These are phyloP conservation scores for Hyposmocoma kahamanoa DNA, from an alignment of 1,140 invertebrate species.

Conservation along the genomic window DNA sequence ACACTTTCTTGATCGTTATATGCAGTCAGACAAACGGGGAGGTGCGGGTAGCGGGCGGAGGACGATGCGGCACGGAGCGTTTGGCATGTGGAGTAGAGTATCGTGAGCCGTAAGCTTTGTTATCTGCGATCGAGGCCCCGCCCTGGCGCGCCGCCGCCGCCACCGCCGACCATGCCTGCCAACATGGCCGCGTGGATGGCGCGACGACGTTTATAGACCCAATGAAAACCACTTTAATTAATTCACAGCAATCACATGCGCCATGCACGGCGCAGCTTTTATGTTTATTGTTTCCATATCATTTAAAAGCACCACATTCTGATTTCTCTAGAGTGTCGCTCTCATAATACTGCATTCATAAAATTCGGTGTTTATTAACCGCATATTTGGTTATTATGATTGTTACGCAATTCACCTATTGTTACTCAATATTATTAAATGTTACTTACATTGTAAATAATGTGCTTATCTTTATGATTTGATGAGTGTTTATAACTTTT, in stretches of 20 bases:
- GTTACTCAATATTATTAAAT: slow-evolving; percentile 46
- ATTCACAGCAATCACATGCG: slow-evolving; percentile 65
- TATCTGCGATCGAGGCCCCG: slow-evolving; percentile 38
- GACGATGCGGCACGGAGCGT: background rate
- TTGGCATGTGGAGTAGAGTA: too few species aligned
- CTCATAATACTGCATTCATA: slow-evolving; percentile 47
- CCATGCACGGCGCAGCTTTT: slow-evolving; percentile 49
- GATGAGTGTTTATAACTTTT: too few species aligned
- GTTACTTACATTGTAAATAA: slow-evolving; percentile 1
- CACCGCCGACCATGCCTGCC: slow-evolving; percentile 18
- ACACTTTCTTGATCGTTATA: too few species aligned
- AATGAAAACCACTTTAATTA: slow-evolving; percentile 68
- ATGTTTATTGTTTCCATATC: slow-evolving; percentile 68
- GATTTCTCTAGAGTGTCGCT: slow-evolving; percentile 67
- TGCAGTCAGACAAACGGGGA: too few species aligned
- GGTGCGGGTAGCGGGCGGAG: background rate
- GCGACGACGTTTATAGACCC: slow-evolving; percentile 43
- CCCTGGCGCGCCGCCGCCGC: slow-evolving; percentile 13
- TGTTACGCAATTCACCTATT: slow-evolving; percentile 41
- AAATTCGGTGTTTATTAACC: slow-evolving; percentile 38
- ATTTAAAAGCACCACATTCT: slow-evolving; percentile 62
- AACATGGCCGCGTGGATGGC: slow-evolving; percentile 34
- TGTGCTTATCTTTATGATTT: slow-evolving; percentile 2
- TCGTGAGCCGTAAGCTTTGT: too few species aligned
- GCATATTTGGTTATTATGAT: slow-evolving; percentile 29